A percentile compares a stretch with the other conserved stretches of the same genome.
phyloP scores from a whole-genome alignment of 2,797 vertebrate genomes.

The Balearica regulorum region DNA sequence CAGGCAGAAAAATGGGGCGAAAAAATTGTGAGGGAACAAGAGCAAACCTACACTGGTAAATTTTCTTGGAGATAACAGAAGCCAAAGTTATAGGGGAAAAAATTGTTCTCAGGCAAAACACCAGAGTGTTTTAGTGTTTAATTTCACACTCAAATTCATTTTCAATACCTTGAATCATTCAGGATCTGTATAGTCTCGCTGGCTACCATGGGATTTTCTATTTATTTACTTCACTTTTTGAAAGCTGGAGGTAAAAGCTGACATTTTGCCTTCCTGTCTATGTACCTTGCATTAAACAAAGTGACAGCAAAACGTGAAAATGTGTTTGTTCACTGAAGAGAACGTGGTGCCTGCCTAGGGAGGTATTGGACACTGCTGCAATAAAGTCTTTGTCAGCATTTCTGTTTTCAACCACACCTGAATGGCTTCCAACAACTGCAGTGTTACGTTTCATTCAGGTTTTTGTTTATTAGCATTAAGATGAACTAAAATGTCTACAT shows the following conservation, averaged over 20 bases:
- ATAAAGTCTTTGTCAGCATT: slow-evolving; percentile 2
- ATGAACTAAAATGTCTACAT: background rate
- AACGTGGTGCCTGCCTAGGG: background rate
- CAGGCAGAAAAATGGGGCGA: background rate
- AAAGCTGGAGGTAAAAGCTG: background rate
- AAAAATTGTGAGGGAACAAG: background rate
- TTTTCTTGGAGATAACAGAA: background rate
- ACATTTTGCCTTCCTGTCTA: background rate
- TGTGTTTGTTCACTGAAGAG: background rate
- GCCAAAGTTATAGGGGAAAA: background rate
- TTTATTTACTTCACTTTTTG: background rate
- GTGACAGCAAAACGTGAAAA: background rate
- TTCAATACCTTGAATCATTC: background rate
- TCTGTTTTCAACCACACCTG: slow-evolving; percentile 20
- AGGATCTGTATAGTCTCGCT: background rate
- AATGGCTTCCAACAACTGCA: slow-evolving; percentile 9
- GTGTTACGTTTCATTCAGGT: background rate
- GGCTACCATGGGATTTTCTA: background rate
- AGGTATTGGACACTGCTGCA: background rate
- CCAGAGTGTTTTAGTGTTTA: background rate
- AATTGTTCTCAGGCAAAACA: background rate
- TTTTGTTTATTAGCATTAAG: slow-evolving; percentile 15
- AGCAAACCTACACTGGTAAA: background rate
- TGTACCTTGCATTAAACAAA: background rate
- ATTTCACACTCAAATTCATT: background rate